A percentile compares a stretch with the other conserved stretches of the same genome.
Conservation (phyloP, 2,113 vertebrate species). For the Spea multiplicata region DNA sequence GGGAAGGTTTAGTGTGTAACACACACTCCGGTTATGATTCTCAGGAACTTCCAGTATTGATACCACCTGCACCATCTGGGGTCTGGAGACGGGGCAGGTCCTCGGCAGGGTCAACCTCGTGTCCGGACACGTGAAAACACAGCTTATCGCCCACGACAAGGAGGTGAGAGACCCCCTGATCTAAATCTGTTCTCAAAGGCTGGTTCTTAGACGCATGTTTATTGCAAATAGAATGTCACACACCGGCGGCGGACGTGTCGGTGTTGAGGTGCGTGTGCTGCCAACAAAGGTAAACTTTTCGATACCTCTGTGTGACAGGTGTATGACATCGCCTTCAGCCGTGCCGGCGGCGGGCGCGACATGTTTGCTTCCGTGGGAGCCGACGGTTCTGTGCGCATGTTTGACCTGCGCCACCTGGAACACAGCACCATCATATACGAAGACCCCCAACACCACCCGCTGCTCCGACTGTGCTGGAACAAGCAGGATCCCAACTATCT, state of each 20-base stretch:
- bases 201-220: too few species aligned
- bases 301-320: conserved; percentile 68
- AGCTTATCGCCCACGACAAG: conserved; percentile 97
- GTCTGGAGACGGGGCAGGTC: conserved; percentile 93
- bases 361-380: conserved; percentile 98
- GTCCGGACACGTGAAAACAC: conserved; percentile 97
- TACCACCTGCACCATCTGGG: conserved; percentile 98
- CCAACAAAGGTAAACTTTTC: too few species aligned
- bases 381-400: conserved; percentile 95
- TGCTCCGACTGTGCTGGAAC: conserved; percentile 98
- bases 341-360: conserved; percentile 90
- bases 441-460: conserved; percentile 94
- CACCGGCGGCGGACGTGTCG: too few species aligned
- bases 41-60: conserved; percentile 96
- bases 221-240: too few species aligned
- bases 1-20: too few species aligned
- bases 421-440: conserved; percentile 99
- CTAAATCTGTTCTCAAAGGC: too few species aligned
- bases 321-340: conserved; percentile 97
- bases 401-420: conserved; percentile 93
- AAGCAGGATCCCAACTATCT: conserved; percentile 98
- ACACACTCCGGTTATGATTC: not conserved
- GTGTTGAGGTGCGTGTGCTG: too few species aligned
- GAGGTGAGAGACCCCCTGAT: conserved; percentile 70
- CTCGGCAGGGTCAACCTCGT: conserved; percentile 93